Evolutionary conservation across 2,113 vertebrate genomes (phyloP).

Genomic region (Neogobius melanostomus): DNA sequence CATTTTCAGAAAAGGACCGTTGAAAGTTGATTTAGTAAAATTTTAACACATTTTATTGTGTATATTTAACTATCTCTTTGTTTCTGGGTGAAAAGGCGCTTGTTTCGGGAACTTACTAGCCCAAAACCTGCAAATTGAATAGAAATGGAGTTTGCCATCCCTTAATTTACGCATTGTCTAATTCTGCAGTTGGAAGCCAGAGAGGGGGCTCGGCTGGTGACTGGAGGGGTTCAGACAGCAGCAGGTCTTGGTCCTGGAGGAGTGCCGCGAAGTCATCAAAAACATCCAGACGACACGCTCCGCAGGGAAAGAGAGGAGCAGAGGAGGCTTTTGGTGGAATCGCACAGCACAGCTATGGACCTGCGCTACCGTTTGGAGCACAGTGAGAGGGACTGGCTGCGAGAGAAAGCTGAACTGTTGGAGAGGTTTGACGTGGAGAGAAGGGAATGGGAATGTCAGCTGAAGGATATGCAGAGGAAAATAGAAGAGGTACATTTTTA

Average conservation of each 20-base stretch:
- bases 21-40: too few species aligned
- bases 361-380: constrained; percentile 83
- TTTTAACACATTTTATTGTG: too few species aligned
- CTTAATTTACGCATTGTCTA: not conserved
- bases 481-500: constrained; percentile 88
- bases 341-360: constrained; percentile 83
- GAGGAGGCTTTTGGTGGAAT: constrained; percentile 74
- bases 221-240: constrained; percentile 53
- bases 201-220: constrained; percentile 54
- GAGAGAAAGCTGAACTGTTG: constrained; percentile 90
- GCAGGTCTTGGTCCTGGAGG: constrained; percentile 58
- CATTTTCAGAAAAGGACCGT: too few species aligned
- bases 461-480: constrained; percentile 95
- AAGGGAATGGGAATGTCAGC: constrained; percentile 94
- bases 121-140: too few species aligned
- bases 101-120: too few species aligned
- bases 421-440: constrained; percentile 92
- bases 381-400: constrained; percentile 84
- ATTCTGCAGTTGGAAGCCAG: constrained; percentile 69
- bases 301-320: constrained; percentile 76
- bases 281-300: constrained; percentile 46
- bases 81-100: too few species aligned
- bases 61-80: too few species aligned
- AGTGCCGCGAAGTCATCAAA: constrained; percentile 8
- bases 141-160: too few species aligned